phyloP scores from a whole-genome alignment of 2,888 invertebrate species.

The Argyresthia albistria region DNA sequence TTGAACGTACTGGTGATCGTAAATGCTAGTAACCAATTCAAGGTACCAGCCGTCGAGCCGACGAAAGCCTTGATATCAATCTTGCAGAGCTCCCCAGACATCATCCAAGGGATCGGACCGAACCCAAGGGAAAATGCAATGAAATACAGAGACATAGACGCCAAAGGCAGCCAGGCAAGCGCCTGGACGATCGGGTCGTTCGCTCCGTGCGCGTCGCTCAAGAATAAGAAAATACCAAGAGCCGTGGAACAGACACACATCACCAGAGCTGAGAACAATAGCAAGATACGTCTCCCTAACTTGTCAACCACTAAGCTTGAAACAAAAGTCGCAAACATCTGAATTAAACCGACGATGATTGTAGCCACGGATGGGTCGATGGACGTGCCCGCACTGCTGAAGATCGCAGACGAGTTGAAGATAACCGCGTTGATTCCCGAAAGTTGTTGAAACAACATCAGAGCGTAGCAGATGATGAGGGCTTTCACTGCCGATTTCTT shows the following conservation, averaged over 20 bases:
- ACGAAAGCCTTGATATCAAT: slow-evolving; percentile 84
- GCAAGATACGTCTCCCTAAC: slow-evolving; percentile 82
- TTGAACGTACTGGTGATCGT: slow-evolving; percentile 82
- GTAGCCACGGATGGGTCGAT: slow-evolving; percentile 75
- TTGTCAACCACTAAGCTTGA: slow-evolving; percentile 86
- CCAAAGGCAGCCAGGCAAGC: slow-evolving; percentile 82
- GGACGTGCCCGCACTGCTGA: slow-evolving; percentile 74
- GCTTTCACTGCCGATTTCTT: slow-evolving; percentile 77
- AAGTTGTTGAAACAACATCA: slow-evolving; percentile 93
- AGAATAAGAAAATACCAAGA: slow-evolving; percentile 81
- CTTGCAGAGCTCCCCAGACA: slow-evolving; percentile 85
- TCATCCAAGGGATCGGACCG: slow-evolving; percentile 92
- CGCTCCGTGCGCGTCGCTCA: slow-evolving; percentile 38
- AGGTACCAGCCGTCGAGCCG: slow-evolving; percentile 83
- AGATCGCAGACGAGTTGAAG: slow-evolving; percentile 84
- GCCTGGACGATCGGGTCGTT: slow-evolving; percentile 46
- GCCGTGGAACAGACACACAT: slow-evolving; percentile 80
- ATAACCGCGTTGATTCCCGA: slow-evolving; percentile 89
- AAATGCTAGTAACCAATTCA: slow-evolving; percentile 88
- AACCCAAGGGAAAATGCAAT: slow-evolving; percentile 87
- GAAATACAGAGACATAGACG: slow-evolving; percentile 82
- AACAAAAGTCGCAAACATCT: slow-evolving; percentile 81
- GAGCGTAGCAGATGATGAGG: slow-evolving; percentile 78
- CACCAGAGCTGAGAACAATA: slow-evolving; percentile 78
- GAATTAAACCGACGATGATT: slow-evolving; percentile 88